Evolutionary conservation across 2,113 vertebrate genomes (phyloP), one percentile per base, ranked within the genome.

Genomic region (Nyctereutes procyonoides): DNA sequence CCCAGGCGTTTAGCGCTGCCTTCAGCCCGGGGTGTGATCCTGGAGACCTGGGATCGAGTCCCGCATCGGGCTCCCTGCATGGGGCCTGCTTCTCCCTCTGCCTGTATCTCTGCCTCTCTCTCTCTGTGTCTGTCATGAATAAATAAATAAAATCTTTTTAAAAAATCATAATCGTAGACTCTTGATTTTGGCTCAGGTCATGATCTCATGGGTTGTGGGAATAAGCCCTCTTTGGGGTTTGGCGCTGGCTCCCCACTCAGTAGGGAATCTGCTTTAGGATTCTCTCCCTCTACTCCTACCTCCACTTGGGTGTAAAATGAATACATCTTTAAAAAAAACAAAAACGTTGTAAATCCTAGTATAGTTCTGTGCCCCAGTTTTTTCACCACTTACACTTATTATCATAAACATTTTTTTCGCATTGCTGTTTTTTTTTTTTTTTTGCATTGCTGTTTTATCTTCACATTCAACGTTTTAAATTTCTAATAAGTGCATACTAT

Each of bases 381-480:
- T 92, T 80, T 14, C 19, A 43, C 38, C 5, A 62, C 4, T 62
- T 60, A 24, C 14, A 26, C 14, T 73, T 88, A 26, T 67, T 89
- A 26, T 56, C 67, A 24, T 88, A 74, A 90, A 10, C 35, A 67
- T 43, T 88, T 92, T 92, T 92, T 65, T 92, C 73, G 58, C n/a
- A 3, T 74, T 92, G 5, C 56, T 43, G 43, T 5, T 43, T 43
- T 43, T 43, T 43, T 43, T 43, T 43, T 88, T 92, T 92, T 92
- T 65, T 92, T 73, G 48, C n/a, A 3, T 74, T 92, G 5, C 62
- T 71, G 22, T 65, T 92, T 88, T 51, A 10, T 92, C 28, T 88
- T 88, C 16, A 30, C 30, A 48, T 55, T 80, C 56, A 63, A 5
- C 30, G 24, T 74, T 74, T 43, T 74, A 1, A 38, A 30, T 67